These are phyloP conservation scores for Phania funesta DNA, from an alignment of 2,888 invertebrate genomes.

Conservation along the genomic window DNA sequence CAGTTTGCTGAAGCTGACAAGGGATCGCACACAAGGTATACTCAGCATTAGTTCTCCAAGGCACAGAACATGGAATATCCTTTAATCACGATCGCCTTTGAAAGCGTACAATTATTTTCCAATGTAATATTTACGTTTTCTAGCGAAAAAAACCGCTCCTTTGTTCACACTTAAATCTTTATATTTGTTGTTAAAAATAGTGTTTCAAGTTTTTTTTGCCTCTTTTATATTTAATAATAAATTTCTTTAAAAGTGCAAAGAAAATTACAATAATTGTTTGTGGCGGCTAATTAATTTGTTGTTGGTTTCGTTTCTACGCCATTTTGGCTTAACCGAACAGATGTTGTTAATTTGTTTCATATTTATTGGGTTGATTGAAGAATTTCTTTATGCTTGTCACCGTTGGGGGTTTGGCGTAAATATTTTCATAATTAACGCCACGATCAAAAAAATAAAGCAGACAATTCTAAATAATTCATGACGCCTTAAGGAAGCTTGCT, in stretches of 20 bases:
- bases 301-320: not conserved
- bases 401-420: not conserved
- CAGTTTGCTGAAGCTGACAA: no score
- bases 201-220: not conserved
- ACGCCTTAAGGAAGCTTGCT: conserved; percentile 47
- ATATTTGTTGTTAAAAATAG: not conserved
- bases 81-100: no score
- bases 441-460: conserved; percentile 33
- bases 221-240: conserved; percentile 28
- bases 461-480: conserved; percentile 46
- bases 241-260: conserved; percentile 16
- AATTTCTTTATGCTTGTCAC: not conserved
- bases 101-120: no score
- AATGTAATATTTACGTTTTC: no score
- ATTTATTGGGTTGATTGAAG: conserved; percentile 17
- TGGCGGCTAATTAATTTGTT: conserved; percentile 67
- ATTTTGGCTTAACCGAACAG: conserved; percentile 38
- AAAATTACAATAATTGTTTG: conserved; percentile 57
- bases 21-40: no score
- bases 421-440: conserved; percentile 40
- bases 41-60: no score
- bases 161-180: not conserved
- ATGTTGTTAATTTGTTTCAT: conserved; percentile 49
- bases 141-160: not conserved
- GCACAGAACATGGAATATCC: no score